Evolutionary conservation across 2,888 invertebrate species (phyloP).

Genomic region (Altica lythri): DNA sequence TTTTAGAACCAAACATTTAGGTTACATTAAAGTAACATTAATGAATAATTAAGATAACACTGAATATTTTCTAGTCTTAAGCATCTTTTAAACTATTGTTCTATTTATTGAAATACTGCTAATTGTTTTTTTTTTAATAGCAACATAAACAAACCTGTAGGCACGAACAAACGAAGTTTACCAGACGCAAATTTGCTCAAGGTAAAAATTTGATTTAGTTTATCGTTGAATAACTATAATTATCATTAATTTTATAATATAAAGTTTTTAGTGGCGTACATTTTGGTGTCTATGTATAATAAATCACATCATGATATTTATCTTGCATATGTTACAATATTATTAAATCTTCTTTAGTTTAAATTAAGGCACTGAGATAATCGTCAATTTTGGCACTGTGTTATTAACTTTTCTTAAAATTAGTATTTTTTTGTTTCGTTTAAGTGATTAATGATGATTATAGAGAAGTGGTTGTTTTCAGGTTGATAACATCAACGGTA

Average conservation of each 20-base stretch:
- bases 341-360: not conserved
- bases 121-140: no score
- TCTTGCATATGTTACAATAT: not conserved
- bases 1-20: no score
- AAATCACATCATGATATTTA: not conserved
- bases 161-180: not conserved
- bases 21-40: no score
- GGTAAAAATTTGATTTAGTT: not conserved
- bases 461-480: not conserved
- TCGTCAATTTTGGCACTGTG: not conserved
- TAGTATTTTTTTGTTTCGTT: not conserved
- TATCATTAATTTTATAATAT: not conserved
- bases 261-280: not conserved
- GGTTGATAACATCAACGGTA: not conserved
- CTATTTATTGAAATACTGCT: no score
- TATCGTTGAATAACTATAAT: not conserved
- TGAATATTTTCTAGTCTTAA: no score
- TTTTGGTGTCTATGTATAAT: not conserved
- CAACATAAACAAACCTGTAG: no score
- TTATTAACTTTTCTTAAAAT: no score
- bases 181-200: not conserved
- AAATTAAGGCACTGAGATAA: not conserved
- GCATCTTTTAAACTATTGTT: no score
- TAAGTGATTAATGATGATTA: not conserved
- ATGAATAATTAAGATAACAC: no score